Evolutionary conservation across 2,113 vertebrate genomes (phyloP).

Genomic region (Alligator mississippiensis): DNA sequence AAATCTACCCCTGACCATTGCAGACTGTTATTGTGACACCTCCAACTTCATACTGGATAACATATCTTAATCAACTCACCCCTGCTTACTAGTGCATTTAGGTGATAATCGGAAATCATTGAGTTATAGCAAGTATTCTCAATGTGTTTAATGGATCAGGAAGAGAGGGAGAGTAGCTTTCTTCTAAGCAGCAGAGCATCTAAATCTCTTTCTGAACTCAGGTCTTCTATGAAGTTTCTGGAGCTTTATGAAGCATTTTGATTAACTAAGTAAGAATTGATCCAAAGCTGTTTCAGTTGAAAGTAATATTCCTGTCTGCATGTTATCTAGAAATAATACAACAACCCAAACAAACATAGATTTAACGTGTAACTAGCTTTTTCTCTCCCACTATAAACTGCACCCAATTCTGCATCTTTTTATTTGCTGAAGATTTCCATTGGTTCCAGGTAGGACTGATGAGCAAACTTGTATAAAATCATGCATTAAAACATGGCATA

Average conservation of each 20-base stretch:
- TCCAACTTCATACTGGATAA: neutral
- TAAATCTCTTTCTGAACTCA: neutral
- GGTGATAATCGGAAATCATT: neutral
- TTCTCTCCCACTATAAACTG: neutral
- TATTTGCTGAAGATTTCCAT: neutral
- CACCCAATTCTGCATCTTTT: neutral
- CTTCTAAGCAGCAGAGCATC: neutral
- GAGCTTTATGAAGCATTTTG: neutral
- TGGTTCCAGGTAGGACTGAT: neutral
- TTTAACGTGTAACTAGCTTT: neutral
- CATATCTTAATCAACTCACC: neutral
- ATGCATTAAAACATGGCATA: neutral
- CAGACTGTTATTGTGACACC: neutral
- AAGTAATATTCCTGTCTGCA: neutral
- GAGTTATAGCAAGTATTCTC: neutral
- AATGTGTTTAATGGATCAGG: neutral
- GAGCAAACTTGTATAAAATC: neutral
- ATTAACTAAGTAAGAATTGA: constrained; percentile 39
- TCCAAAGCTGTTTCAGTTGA: neutral
- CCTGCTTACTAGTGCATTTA: neutral
- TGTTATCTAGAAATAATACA: neutral
- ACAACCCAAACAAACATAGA: neutral
- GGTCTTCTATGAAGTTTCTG: neutral
- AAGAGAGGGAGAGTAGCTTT: neutral
- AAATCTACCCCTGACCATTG: neutral